Evolutionary conservation across 1,140 invertebrate genomes (phyloP).

Genomic region (Pachyrhynchus sulphureomaculatus): DNA sequence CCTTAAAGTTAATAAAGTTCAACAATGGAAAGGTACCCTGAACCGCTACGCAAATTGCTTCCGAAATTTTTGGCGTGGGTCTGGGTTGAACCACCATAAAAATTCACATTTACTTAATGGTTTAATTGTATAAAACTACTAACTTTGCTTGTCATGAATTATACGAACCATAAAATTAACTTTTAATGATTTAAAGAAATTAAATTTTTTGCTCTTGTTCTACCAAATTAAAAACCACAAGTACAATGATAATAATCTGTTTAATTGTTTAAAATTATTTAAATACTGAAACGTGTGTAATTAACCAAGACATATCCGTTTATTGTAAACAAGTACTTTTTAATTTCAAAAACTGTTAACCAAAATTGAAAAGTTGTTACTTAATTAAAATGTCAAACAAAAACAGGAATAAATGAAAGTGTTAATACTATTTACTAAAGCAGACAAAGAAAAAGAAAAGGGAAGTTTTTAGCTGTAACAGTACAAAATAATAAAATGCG

Average conservation of each 20-base stretch:
- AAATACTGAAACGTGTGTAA: constrained; percentile 11
- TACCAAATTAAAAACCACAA: constrained; percentile 23
- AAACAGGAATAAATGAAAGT: too few relatives aligned
- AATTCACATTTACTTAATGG: constrained; percentile 44
- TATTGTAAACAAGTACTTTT: constrained; percentile 3
- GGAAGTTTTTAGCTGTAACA: too few relatives aligned
- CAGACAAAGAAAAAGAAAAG: too few relatives aligned
- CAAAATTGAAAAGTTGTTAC: too few relatives aligned
- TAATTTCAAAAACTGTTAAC: too few relatives aligned
- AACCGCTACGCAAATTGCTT: constrained; percentile 12
- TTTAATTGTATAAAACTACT: constrained; percentile 42
- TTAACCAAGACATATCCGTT: constrained; percentile 18
- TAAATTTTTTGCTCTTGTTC: constrained; percentile 32
- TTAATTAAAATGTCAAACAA: too few relatives aligned
- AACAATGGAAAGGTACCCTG: constrained; percentile 8
- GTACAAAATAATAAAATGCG: too few relatives aligned
- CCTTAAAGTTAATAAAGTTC: constrained; percentile 7
- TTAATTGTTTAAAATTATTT: constrained; percentile 11
- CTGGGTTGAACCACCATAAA: constrained; percentile 34
- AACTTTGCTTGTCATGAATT: constrained; percentile 33
- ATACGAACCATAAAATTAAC: constrained; percentile 44
- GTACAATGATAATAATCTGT: constrained; percentile 15
- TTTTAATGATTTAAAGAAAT: constrained; percentile 46
- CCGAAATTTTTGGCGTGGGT: constrained; percentile 19
- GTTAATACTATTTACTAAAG: too few relatives aligned